Base-by-base conservation (phyloP, 2,113 vertebrate genomes). In the Paedocypris sp. region DNA sequence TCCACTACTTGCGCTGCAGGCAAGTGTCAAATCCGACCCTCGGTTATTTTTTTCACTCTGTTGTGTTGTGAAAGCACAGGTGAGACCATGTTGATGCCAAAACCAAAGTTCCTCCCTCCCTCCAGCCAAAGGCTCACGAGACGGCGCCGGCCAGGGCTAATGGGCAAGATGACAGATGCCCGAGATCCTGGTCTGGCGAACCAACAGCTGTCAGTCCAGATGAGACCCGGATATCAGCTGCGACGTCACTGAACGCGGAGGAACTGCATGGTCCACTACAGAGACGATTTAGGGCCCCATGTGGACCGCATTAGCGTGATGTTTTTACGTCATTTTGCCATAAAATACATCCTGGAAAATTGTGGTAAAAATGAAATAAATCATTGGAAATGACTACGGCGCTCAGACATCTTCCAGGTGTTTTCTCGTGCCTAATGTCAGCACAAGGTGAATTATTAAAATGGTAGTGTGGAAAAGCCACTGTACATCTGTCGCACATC, bases 401-500 rank as follows among this genome's bases (percentile, higher is more conserved):
- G 3, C 47, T 32, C 47, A 18, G 29, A 32, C 7, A 25, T 46
- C 42, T 56, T 62, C 58, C 68, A 74, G 77, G 83, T 49, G 51
- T 78, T 79, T 67, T 42, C 57, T 47, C 52, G 47, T 23, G 57
- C 46, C 59, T 72, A 36, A 75, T 75, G 80, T 79, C 71, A 72
- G 78, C 1, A 58, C 65, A 42, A 52, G 70, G 84, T 92, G 86
- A 86, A 85, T 92, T 90, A 88, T 90, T 91, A 86, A 91, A 83
- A 82, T 50, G 68, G 54, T 72, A 85, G 68, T 69, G 45, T 75
- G 74, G 81, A 84, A 84, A 82, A 83, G 82, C 78, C 80, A 80
- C 64, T 38, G 76, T 83, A 85, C 92, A 94, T 92, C 92, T 94
- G 91, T 90, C 88, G 80, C 85, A 81, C 85, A 82, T 82, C 79